Evolutionary conservation across 2,113 vertebrate genomes (phyloP).

Genomic region (Rhineura floridana): DNA sequence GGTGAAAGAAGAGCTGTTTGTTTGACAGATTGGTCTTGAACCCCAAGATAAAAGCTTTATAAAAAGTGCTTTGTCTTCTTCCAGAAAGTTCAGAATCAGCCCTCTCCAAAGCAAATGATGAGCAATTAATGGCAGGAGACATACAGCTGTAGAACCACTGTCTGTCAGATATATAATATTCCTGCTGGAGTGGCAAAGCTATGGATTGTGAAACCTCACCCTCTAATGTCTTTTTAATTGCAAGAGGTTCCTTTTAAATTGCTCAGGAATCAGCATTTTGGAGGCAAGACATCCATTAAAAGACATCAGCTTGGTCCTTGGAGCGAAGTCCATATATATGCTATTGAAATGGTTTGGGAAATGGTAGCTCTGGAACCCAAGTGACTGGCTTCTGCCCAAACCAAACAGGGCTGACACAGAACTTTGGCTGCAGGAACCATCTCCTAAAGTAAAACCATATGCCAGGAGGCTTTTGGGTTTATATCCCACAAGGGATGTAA

Average conservation of each 20-base stretch:
- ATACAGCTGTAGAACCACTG: conserved; percentile 29
- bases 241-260: background rate
- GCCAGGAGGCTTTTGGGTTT: background rate
- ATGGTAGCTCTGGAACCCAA: background rate
- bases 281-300: background rate
- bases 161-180: conserved; percentile 19
- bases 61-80: conserved; percentile 59
- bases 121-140: conserved; percentile 32
- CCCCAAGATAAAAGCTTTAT: conserved; percentile 19
- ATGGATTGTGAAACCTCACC: background rate
- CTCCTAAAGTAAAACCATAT: background rate
- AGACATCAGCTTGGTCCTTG: background rate
- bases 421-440: background rate
- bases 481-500: background rate
- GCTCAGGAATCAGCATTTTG: background rate
- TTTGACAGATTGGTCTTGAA: conserved; percentile 12
- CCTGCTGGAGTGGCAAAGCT: background rate
- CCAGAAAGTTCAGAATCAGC: conserved; percentile 54
- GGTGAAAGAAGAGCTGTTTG: background rate
- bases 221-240: conserved; percentile 11
- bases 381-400: background rate
- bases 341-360: background rate
- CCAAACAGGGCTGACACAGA: conserved; percentile 1
- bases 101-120: conserved; percentile 24
- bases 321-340: background rate